Conservation (phyloP, 2,888 invertebrate species). For the Bimastos eiseni region DNA sequence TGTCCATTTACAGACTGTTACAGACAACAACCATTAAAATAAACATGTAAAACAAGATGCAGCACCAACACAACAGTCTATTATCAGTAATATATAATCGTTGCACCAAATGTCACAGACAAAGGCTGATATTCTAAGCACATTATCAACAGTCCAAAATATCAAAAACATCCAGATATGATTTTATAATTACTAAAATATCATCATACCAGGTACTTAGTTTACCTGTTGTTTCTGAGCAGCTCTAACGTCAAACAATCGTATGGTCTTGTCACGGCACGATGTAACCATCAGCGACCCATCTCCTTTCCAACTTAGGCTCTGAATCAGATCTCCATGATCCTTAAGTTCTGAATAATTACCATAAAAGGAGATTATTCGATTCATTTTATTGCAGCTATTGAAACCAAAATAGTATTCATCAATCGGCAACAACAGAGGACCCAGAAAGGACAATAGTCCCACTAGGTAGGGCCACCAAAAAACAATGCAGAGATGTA, state of each 20-base stretch:
- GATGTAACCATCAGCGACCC: conserved; percentile 73
- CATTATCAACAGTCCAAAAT: neutral
- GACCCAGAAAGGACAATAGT: too few species aligned
- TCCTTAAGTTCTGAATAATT: conserved; percentile 68
- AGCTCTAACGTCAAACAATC: conserved; percentile 61
- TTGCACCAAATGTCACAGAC: neutral
- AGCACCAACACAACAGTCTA: neutral
- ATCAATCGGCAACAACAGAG: too few species aligned
- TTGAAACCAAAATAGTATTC: too few species aligned
- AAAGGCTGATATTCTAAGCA: neutral
- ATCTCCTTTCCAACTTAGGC: conserved; percentile 85
- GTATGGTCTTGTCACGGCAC: conserved; percentile 63
- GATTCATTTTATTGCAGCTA: too few species aligned
- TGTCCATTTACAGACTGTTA: conserved; percentile 68
- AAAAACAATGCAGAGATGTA: neutral
- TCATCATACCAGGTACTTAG: neutral
- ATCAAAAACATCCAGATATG: neutral
- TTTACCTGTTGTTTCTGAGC: conserved; percentile 16
- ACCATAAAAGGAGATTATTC: neutral
- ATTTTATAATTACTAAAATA: neutral
- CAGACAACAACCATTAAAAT: neutral
- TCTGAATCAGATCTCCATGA: conserved; percentile 85
- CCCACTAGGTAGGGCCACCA: too few species aligned
- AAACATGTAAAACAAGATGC: neutral
- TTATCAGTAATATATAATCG: neutral